Evolutionary conservation across 2,113 vertebrate genomes (phyloP).

Genomic region (Podiceps cristatus): DNA sequence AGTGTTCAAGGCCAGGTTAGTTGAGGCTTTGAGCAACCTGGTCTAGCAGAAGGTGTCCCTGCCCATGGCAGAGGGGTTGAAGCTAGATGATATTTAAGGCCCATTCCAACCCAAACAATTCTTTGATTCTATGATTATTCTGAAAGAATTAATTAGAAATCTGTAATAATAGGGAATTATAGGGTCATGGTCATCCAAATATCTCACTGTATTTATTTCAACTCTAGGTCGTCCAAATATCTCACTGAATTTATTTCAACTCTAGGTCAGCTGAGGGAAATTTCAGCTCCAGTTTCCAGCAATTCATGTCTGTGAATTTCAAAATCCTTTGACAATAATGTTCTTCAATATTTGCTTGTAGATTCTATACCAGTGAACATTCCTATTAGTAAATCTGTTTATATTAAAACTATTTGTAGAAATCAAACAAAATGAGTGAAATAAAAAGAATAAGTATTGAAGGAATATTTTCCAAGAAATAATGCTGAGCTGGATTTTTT

Average conservation of each 20-base stretch:
- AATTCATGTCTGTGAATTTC: not conserved
- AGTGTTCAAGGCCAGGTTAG: too few species aligned
- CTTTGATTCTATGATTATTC: not conserved
- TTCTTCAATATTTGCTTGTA: not conserved
- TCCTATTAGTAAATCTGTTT: not conserved
- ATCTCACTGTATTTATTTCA: not conserved
- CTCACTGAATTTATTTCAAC: not conserved
- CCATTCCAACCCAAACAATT: too few species aligned
- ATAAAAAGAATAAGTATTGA: not conserved
- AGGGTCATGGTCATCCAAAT: not conserved
- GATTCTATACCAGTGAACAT: not conserved
- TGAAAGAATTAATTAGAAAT: not conserved
- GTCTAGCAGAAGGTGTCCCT: too few species aligned
- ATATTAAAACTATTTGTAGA: not conserved
- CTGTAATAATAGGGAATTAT: not conserved
- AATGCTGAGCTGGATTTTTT: not conserved
- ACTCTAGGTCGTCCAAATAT: not conserved
- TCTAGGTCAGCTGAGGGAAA: not conserved
- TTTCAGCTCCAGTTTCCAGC: not conserved
- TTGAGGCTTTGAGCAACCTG: too few species aligned
- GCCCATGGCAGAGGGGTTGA: too few species aligned
- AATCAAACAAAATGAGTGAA: not conserved
- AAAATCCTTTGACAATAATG: not conserved
- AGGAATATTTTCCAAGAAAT: not conserved
- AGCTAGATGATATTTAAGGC: too few species aligned